phyloP scores from a whole-genome alignment of 2,113 vertebrate genomes.

The Irena cyanogastra region DNA sequence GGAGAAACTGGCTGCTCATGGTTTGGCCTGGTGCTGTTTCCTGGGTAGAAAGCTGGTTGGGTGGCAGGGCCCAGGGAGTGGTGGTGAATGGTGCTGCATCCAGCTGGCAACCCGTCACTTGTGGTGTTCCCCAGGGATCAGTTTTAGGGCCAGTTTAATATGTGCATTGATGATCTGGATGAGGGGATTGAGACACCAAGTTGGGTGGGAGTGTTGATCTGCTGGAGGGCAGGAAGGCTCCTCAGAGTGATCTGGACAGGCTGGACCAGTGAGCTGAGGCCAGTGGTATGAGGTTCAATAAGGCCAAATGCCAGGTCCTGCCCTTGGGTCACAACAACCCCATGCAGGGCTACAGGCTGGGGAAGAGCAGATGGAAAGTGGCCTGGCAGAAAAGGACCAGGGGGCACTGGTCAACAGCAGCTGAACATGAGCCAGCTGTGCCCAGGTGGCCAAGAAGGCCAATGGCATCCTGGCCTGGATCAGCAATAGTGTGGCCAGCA shows the following conservation, averaged over 20 bases:
- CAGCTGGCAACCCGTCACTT: rapidly evolving
- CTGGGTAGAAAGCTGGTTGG: neutral
- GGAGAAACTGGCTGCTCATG: neutral
- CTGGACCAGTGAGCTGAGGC: rapidly evolving
- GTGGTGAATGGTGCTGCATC: neutral
- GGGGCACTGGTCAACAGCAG: neutral
- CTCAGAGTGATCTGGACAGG: neutral
- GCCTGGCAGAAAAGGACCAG: neutral
- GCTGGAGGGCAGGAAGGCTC: neutral
- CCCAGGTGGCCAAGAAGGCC: neutral
- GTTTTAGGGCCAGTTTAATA: neutral
- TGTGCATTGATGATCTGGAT: neutral
- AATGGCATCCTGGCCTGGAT: neutral
- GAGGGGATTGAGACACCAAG: neutral
- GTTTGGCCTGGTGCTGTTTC: neutral
- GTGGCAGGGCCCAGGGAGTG: neutral
- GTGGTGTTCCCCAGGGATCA: neutral
- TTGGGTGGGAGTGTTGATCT: neutral
- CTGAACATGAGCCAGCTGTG: neutral
- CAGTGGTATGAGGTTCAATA: neutral
- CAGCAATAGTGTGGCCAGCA: neutral
- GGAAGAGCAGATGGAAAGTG: neutral
- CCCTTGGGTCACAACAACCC: neutral
- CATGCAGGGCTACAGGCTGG: neutral
- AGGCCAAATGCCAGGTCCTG: rapidly evolving